A percentile compares a stretch with the other conserved stretches of the same genome.
Conservation (phyloP, 2,888 invertebrate species). For the Iselma pallidipennis region DNA sequence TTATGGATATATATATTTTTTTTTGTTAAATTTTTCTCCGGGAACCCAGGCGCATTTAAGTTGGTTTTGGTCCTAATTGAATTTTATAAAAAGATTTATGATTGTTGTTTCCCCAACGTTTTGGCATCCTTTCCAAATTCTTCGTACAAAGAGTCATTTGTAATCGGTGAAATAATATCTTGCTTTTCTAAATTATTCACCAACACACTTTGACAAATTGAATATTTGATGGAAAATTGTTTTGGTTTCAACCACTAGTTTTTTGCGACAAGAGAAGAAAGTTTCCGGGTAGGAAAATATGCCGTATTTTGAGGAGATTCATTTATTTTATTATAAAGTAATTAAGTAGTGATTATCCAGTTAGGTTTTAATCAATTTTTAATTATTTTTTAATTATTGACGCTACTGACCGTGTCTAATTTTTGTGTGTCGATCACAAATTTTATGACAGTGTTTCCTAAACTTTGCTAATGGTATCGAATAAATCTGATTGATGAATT, state of each 20-base stretch:
- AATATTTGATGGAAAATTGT: slow-evolving; percentile 7
- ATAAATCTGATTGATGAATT: no score
- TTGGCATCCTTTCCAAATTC: slow-evolving; percentile 7
- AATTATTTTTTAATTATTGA: neutral
- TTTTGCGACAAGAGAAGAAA: no score
- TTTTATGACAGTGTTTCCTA: neutral
- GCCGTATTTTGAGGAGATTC: neutral
- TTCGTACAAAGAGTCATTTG: neutral
- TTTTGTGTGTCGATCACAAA: neutral
- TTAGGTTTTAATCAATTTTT: no score
- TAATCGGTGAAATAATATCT: slow-evolving; percentile 4
- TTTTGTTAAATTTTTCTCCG: neutral
- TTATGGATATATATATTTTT: neutral
- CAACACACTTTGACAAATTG: neutral
- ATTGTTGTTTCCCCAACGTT: slow-evolving; percentile 4
- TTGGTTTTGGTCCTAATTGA: slow-evolving; percentile 2
- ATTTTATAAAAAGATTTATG: slow-evolving; percentile 16
- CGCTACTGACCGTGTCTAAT: slow-evolving; percentile 3
- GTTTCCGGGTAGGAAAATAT: neutral
- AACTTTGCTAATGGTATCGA: neutral
- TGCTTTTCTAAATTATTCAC: slow-evolving; percentile 6
- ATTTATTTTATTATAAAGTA: neutral
- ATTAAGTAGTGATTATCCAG: no score
- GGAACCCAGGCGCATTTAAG: slow-evolving; percentile 6
- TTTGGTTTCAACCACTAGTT: no score